A percentile compares a stretch with the other conserved stretches of the same genome.
phyloP scores from a whole-genome alignment of 2,113 vertebrate genomes.

The Microcebus tavaratra region DNA sequence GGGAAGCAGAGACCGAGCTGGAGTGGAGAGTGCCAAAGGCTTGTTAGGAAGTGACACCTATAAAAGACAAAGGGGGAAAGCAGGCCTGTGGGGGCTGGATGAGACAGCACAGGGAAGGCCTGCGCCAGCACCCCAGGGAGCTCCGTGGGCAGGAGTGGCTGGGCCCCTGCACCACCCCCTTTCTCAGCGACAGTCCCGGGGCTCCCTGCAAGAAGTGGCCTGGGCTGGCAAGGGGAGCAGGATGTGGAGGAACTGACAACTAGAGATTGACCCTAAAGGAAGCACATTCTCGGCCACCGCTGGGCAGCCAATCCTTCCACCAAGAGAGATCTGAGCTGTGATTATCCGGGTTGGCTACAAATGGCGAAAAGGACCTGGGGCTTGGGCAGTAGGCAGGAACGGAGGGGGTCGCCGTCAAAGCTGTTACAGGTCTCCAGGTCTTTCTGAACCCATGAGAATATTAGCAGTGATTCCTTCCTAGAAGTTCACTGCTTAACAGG shows the following conservation, averaged over 20 bases:
- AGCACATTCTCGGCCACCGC: not conserved
- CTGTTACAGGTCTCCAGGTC: not conserved
- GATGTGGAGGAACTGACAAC: not conserved
- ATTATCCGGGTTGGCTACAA: not conserved
- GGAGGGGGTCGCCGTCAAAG: not conserved
- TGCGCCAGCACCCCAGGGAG: not conserved
- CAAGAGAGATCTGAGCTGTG: not conserved
- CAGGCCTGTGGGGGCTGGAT: fast-evolving
- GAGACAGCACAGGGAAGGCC: fast-evolving
- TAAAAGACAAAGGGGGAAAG: not conserved
- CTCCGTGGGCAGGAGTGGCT: not conserved
- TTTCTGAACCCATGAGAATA: not conserved
- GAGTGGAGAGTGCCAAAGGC: not conserved
- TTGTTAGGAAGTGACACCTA: not conserved
- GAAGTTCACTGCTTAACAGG: not conserved
- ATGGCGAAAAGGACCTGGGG: not conserved
- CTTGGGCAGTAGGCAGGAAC: not conserved
- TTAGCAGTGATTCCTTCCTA: not conserved
- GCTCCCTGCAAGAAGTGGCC: not conserved
- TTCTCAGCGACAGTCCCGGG: not conserved
- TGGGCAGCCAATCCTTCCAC: not conserved
- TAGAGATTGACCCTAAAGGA: not conserved
- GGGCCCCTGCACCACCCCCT: fast-evolving
- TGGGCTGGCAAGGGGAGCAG: not conserved
- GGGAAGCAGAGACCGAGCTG: not conserved